These are phyloP conservation scores for Semaprochilodus insignis DNA, from an alignment of 2,797 vertebrate species.

Conservation along the genomic window DNA sequence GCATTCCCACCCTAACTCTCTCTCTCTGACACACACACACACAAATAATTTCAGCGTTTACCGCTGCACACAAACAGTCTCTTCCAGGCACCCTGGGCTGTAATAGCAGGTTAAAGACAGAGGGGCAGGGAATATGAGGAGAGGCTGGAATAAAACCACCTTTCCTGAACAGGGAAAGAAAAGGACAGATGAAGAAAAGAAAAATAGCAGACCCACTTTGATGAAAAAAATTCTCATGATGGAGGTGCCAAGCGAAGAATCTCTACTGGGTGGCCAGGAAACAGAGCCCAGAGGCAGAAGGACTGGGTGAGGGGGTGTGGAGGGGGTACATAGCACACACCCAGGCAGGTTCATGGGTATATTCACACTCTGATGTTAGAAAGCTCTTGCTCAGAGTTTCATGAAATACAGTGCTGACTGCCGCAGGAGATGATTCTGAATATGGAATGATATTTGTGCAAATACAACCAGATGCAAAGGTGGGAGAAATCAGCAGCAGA, in stretches of 20 bases:
- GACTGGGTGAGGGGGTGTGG: slow-evolving; percentile 61
- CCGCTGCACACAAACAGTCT: slow-evolving; percentile 29
- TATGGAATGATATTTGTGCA: slow-evolving; percentile 96
- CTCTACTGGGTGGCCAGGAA: slow-evolving; percentile 91
- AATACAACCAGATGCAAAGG: slow-evolving; percentile 96
- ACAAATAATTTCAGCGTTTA: slow-evolving; percentile 24
- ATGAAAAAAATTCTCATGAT: slow-evolving; percentile 30
- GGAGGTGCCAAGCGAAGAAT: slow-evolving; percentile 75
- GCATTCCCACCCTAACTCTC: slow-evolving; percentile 9
- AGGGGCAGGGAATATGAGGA: slow-evolving; percentile 18
- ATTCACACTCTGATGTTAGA: slow-evolving; percentile 77
- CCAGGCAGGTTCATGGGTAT: slow-evolving; percentile 14
- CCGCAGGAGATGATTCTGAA: slow-evolving; percentile 95
- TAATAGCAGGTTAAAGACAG: slow-evolving; percentile 22
- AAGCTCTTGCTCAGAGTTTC: slow-evolving; percentile 83
- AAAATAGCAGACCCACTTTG: slow-evolving; percentile 37
- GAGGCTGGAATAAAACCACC: slow-evolving; percentile 40
- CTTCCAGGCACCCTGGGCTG: slow-evolving; percentile 32
- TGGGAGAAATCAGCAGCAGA: slow-evolving; percentile 90
- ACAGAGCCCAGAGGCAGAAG: slow-evolving; percentile 81
- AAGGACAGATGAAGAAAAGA: slow-evolving; percentile 61
- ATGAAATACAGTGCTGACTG: slow-evolving; percentile 81
- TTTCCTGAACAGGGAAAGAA: slow-evolving; percentile 5
- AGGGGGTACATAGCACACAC: slow-evolving; percentile 21
- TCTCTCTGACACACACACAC: slow-evolving; percentile 3